These are phyloP conservation scores for Drosophila dives DNA, from an alignment of 2,888 invertebrate species.

Conservation along the genomic window DNA sequence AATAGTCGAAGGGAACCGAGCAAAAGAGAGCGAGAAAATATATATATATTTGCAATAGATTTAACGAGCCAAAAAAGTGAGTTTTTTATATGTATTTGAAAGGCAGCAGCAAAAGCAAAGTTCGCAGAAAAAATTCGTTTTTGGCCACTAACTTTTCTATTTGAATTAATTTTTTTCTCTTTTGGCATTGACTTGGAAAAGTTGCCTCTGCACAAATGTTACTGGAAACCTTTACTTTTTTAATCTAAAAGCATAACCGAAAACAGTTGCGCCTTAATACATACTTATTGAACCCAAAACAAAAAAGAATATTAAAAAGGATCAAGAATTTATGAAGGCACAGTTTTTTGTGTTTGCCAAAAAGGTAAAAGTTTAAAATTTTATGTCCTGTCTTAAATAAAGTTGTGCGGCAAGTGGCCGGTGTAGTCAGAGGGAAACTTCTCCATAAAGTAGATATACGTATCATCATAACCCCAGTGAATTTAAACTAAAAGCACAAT, in stretches of 20 bases:
- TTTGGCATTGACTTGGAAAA: constrained; percentile 15
- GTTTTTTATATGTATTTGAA: constrained; percentile 45
- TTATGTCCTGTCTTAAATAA: neutral
- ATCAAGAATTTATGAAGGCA: neutral
- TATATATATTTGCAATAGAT: constrained; percentile 66
- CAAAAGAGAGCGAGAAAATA: neutral
- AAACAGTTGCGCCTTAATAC: constrained; percentile 11
- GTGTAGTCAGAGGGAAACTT: neutral
- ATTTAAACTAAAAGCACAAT: too few species aligned
- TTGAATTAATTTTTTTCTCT: constrained; percentile 2
- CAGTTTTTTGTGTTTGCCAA: neutral
- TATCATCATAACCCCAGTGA: neutral
- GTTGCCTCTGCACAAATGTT: constrained; percentile 29
- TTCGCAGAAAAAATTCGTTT: constrained; percentile 9
- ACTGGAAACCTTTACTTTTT: constrained; percentile 27
- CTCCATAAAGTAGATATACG: neutral
- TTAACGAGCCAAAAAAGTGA: constrained; percentile 71
- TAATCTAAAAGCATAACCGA: neutral
- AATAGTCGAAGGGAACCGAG: constrained; percentile 6
- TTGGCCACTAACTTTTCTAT: constrained; percentile 35
- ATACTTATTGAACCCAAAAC: constrained; percentile 6
- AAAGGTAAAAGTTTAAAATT: neutral
- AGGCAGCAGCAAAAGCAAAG: constrained; percentile 28
- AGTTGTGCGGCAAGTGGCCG: neutral
- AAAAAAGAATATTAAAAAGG: neutral